These are phyloP conservation scores for Cotesia typhae DNA, from an alignment of 1,140 invertebrate genomes.

Conservation along the genomic window DNA sequence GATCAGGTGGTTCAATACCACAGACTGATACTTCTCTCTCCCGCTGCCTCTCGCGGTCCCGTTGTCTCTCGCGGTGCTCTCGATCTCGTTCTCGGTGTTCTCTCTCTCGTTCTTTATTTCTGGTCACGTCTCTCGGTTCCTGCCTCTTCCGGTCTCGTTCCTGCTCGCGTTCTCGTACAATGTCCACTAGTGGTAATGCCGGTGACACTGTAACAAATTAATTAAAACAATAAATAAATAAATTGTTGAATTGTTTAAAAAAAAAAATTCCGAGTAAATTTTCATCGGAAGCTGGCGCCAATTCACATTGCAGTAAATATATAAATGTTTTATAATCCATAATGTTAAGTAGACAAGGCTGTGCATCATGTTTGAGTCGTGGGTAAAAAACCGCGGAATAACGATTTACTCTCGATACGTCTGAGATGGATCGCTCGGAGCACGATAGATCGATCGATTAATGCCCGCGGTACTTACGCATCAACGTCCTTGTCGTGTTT, in stretches of 20 bases:
- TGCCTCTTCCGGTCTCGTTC: conserved; percentile 46
- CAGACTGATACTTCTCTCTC: conserved; percentile 57
- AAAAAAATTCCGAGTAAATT: conserved; percentile 10
- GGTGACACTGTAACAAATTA: conserved; percentile 44
- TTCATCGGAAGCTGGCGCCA: not conserved
- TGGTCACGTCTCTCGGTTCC: conserved; percentile 38
- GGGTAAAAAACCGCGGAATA: conserved; percentile 37
- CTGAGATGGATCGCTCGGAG: conserved; percentile 36
- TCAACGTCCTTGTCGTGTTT: conserved; percentile 35
- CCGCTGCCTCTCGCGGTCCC: conserved; percentile 54
- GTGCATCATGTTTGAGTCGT: too few relatives aligned
- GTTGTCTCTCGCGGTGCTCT: conserved; percentile 53
- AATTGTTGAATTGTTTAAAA: not conserved
- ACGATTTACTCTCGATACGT: conserved; percentile 41
- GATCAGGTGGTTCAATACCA: conserved; percentile 60
- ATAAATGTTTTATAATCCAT: too few relatives aligned
- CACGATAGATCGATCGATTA: conserved; percentile 37
- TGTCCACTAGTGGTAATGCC: conserved; percentile 44
- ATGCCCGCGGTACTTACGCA: conserved; percentile 35
- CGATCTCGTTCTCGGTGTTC: conserved; percentile 39
- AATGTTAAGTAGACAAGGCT: conserved; percentile 2
- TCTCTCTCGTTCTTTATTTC: conserved; percentile 45
- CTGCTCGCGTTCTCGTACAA: conserved; percentile 43
- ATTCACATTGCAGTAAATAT: too few relatives aligned
- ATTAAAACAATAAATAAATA: conserved; percentile 20